Evolutionary conservation across 2,797 vertebrate species (phyloP).

Genomic region (Myotis planiceps): DNA sequence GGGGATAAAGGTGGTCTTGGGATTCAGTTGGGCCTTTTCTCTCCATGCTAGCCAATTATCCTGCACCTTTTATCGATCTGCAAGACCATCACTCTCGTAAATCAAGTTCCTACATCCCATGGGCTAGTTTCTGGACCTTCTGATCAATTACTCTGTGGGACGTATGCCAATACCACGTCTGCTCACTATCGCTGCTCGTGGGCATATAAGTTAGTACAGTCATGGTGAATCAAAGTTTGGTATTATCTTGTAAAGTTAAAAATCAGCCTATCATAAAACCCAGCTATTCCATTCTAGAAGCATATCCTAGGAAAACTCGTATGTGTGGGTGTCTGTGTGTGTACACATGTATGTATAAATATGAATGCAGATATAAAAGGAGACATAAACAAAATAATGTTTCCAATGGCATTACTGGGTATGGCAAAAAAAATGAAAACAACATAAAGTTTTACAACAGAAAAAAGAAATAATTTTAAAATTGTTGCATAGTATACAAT

Average conservation of each 20-base stretch:
- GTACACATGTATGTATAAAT: not conserved
- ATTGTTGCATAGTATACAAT: not conserved
- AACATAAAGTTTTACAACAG: not conserved
- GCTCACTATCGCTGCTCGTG: not conserved
- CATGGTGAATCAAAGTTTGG: not conserved
- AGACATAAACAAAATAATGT: not conserved
- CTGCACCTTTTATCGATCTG: not conserved
- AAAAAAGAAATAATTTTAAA: not conserved
- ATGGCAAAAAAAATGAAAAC: not conserved
- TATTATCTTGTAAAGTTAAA: not conserved
- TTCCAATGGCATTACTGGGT: constrained; percentile 1
- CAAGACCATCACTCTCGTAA: not conserved
- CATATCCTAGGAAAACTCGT: not conserved
- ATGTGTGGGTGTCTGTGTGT: not conserved
- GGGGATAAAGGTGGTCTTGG: not conserved
- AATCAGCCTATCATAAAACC: not conserved
- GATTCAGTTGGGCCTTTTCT: not conserved
- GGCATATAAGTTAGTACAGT: not conserved
- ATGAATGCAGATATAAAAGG: not conserved
- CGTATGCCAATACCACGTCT: not conserved
- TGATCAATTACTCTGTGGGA: not conserved
- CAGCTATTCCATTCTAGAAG: not conserved
- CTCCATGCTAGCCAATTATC: not conserved
- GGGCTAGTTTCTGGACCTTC: not conserved
- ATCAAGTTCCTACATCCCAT: not conserved